phyloP scores from a whole-genome alignment of 1,140 invertebrate genomes.

The Musca vetustissima region DNA sequence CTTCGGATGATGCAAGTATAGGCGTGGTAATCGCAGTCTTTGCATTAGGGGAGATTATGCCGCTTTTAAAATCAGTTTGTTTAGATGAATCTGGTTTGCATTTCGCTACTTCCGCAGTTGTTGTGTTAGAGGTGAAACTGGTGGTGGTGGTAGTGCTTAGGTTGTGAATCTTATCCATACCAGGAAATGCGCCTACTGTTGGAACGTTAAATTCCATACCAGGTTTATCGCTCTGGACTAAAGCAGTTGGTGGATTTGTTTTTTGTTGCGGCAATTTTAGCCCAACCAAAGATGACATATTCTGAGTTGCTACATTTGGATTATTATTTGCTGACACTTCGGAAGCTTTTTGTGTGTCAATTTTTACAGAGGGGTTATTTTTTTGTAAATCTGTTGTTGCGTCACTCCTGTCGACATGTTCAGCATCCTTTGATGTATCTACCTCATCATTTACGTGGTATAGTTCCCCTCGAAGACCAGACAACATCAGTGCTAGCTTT shows the following conservation, averaged over 20 bases:
- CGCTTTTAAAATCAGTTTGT: not conserved
- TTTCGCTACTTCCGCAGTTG: not conserved
- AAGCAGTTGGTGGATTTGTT: too few species aligned
- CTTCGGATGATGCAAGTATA: not conserved
- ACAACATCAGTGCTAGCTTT: constrained; percentile 50
- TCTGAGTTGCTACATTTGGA: not conserved
- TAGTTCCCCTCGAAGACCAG: constrained; percentile 47
- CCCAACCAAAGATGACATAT: constrained; percentile 18
- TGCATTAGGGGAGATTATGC: too few species aligned
- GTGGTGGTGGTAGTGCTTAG: not conserved
- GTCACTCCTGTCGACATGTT: not conserved
- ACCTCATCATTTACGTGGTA: constrained; percentile 35
- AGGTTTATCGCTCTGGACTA: not conserved
- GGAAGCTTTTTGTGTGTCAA: not conserved
- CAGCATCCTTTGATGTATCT: constrained; percentile 30
- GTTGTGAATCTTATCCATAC: not conserved
- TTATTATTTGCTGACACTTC: not conserved
- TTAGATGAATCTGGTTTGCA: too few species aligned
- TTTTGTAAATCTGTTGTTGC: not conserved
- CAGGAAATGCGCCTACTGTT: not conserved
- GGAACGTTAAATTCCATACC: not conserved
- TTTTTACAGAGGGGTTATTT: not conserved
- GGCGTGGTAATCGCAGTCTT: not conserved
- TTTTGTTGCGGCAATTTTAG: constrained; percentile 23
- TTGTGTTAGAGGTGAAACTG: not conserved